A percentile compares a stretch with the other conserved stretches of the same genome.
phyloP scores from a whole-genome alignment of 2,113 vertebrate genomes.

The Eclectus roratus region DNA sequence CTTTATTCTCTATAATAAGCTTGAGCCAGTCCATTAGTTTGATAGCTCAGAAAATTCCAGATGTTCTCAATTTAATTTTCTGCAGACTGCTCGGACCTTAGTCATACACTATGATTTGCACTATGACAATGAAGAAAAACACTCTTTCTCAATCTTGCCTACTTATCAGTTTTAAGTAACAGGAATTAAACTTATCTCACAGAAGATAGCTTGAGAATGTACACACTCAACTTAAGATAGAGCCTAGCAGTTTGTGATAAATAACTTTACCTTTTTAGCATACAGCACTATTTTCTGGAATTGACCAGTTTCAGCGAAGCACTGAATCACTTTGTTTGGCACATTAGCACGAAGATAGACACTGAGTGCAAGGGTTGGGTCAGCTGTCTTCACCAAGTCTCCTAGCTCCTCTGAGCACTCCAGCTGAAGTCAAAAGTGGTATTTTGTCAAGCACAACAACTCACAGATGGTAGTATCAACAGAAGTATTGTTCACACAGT shows the following conservation, averaged over 20 bases:
- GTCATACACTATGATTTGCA: background rate
- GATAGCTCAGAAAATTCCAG: background rate
- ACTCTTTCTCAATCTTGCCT: background rate
- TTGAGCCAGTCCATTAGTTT: background rate
- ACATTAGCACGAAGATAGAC: slow-evolving; percentile 91
- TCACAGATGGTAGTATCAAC: background rate
- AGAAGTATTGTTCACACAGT: background rate
- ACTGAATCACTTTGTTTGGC: slow-evolving; percentile 94
- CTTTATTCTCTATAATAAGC: background rate
- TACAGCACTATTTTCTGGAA: slow-evolving; percentile 95
- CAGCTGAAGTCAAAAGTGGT: slow-evolving; percentile 68
- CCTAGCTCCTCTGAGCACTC: slow-evolving; percentile 94
- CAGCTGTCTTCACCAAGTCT: slow-evolving; percentile 87
- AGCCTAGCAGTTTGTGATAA: background rate
- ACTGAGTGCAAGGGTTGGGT: slow-evolving; percentile 89
- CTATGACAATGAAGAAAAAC: background rate
- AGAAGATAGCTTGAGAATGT: background rate
- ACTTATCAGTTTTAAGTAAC: background rate
- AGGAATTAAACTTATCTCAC: slow-evolving; percentile 7
- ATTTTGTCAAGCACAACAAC: slow-evolving; percentile 4
- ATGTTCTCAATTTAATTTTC: background rate
- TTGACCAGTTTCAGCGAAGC: slow-evolving; percentile 93
- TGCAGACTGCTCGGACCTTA: background rate
- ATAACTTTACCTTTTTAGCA: slow-evolving; percentile 86
- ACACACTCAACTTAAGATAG: background rate